Evolutionary conservation across 2,888 invertebrate species (phyloP).

Genomic region (Aelia acuminata): DNA sequence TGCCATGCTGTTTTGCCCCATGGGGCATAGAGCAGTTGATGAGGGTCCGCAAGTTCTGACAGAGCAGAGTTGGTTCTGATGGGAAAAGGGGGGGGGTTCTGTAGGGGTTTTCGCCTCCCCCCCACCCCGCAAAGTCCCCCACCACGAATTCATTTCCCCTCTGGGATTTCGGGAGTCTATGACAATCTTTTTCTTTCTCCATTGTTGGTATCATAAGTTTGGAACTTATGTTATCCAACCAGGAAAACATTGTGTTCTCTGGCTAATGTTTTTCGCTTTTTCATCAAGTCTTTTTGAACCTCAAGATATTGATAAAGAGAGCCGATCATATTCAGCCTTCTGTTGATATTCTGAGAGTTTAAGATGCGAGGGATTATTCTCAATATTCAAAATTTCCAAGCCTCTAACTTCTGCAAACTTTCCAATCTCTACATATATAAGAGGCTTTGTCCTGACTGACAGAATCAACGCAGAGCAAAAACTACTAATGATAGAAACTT

Average conservation of each 20-base stretch:
- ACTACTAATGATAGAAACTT: too few relatives aligned
- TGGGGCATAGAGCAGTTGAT: not conserved
- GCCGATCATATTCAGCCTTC: too few relatives aligned
- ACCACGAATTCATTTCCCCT: conserved; percentile 18
- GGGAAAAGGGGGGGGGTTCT: not conserved
- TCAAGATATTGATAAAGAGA: too few relatives aligned
- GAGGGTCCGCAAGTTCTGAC: conserved; percentile 7
- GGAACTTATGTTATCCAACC: not conserved
- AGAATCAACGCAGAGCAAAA: too few relatives aligned
- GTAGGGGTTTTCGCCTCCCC: not conserved
- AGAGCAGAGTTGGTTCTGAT: not conserved
- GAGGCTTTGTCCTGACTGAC: too few relatives aligned
- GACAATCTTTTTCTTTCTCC: not conserved
- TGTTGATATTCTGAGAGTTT: too few relatives aligned
- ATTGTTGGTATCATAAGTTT: not conserved
- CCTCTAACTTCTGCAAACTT: too few relatives aligned
- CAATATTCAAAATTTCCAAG: too few relatives aligned
- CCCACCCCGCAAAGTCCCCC: too few relatives aligned
- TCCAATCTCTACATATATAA: too few relatives aligned
- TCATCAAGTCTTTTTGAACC: too few relatives aligned
- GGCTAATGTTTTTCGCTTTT: not conserved
- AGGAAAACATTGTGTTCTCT: not conserved
- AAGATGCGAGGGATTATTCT: too few relatives aligned
- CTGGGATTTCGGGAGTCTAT: not conserved
- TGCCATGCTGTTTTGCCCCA: conserved; percentile 1